phyloP scores from a whole-genome alignment of 2,888 invertebrate species.

The Yponomeuta malinellus region DNA sequence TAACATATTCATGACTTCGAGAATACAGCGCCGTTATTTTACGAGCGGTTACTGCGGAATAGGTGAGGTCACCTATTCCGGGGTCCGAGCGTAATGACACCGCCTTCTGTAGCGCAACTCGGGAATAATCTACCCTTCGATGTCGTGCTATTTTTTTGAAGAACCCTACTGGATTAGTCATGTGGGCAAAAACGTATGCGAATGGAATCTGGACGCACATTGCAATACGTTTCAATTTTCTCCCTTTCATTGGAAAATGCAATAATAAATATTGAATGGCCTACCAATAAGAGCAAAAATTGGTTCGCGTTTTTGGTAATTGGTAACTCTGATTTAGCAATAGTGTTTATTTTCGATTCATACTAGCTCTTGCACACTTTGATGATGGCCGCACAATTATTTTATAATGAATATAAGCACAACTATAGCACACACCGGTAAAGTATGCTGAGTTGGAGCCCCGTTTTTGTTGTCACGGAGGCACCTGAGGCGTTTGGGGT shows the following conservation, averaged over 20 bases:
- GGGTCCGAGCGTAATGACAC: slow-evolving; percentile 53
- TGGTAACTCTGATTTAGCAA: background rate
- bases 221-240: background rate
- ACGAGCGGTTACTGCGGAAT: slow-evolving; percentile 63
- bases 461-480: no score
- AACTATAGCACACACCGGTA: no score
- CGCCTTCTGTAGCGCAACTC: slow-evolving; percentile 39
- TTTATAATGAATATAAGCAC: no score
- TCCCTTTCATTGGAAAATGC: background rate
- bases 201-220: background rate
- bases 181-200: background rate
- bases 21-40: slow-evolving; percentile 59
- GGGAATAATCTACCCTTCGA: background rate
- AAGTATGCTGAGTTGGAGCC: no score
- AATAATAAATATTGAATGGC: background rate
- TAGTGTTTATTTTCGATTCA: background rate
- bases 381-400: no score
- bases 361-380: no score
- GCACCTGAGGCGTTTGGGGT: no score
- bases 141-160: background rate
- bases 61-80: slow-evolving; percentile 61
- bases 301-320: no score
- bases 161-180: background rate
- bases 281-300: no score
- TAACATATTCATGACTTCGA: slow-evolving; percentile 71